phyloP scores from a whole-genome alignment of 2,113 vertebrate species.

The Numida meleagris region DNA sequence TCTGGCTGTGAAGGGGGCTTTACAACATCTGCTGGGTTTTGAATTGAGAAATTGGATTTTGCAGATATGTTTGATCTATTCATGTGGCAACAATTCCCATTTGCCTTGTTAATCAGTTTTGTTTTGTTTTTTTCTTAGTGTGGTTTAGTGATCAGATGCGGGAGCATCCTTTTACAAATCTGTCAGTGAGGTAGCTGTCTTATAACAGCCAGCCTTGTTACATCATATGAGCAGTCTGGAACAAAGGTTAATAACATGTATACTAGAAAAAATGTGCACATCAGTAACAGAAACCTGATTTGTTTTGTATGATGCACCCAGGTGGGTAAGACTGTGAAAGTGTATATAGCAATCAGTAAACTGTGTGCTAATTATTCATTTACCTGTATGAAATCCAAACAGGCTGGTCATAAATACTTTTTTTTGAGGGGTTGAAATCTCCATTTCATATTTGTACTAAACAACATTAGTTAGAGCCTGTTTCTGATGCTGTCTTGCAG shows the following conservation, averaged over 20 bases:
- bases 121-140: neutral
- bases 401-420: neutral
- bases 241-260: neutral
- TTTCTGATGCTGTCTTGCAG: neutral
- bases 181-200: neutral
- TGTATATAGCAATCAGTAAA: neutral
- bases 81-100: neutral
- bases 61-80: neutral
- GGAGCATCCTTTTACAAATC: neutral
- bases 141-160: neutral
- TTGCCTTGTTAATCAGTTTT: neutral
- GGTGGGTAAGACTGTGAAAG: neutral
- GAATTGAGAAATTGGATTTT: neutral
- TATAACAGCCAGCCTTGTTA: neutral
- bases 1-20: neutral
- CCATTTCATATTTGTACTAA: neutral
- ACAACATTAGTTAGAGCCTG: neutral
- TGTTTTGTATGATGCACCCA: neutral
- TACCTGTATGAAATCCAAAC: neutral
- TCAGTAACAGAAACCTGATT: neutral
- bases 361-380: neutral
- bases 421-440: neutral
- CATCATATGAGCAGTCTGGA: neutral
- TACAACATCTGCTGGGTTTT: neutral
- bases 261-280: neutral